Base-by-base conservation (phyloP, 2,888 invertebrate species). In the Trilocha varians region DNA sequence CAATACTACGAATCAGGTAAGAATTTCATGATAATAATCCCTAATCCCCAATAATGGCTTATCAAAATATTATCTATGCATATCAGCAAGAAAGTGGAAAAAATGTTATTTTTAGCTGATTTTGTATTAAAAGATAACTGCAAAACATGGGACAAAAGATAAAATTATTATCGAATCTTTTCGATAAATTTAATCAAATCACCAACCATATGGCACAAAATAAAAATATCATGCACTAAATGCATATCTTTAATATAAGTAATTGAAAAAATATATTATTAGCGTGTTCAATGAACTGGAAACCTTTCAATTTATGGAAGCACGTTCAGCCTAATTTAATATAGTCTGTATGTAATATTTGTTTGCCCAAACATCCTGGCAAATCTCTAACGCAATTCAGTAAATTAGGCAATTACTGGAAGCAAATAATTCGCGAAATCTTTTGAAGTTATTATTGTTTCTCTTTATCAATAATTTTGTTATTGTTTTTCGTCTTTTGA, bases 1-100 rank as follows among this genome's bases (percentile, higher is more conserved):
- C 80, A 78, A 32, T 82, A 83, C 50, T 85, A 84, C 82, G 85
- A 85, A 72, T 83, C 85, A 54, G 85, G 85, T 85, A 52, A 69
- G n/a, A n/a, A n/a, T n/a, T n/a, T n/a, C n/a, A n/a, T n/a, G n/a
- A n/a, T n/a, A n/a, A n/a, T n/a, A n/a, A n/a, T n/a, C n/a, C n/a
- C n/a, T n/a, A n/a, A n/a, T n/a, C n/a, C n/a, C n/a, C n/a, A n/a
- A n/a, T n/a, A n/a, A n/a, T n/a, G 3, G 9, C n/a, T 32, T 11
- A 32, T 32, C 2, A 32, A 3, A 32, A 32, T 11, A 32, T 2
- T 3, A 11, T 32, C 11, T 13, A 13, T 34, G 1, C 0, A 34
- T 34, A 13, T 34, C 34, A 13, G n/a, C 13, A 13, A 34, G 9
- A 34, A 34, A 34, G 14, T 13, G 5, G n/a, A 13, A 13, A 34